phyloP scores from a whole-genome alignment of 2,113 vertebrate species.

The Upupa epops region DNA sequence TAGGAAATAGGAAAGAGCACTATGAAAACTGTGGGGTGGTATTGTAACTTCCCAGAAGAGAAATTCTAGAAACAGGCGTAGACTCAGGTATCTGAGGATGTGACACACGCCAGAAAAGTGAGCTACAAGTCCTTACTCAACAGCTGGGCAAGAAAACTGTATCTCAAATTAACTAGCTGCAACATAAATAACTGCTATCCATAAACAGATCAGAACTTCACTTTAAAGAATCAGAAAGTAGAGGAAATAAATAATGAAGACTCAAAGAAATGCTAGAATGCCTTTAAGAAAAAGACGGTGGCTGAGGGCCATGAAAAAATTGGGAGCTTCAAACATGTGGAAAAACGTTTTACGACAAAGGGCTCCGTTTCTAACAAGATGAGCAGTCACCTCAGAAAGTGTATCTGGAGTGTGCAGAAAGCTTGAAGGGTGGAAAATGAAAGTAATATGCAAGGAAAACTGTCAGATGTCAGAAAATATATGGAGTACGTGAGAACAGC shows the following conservation, averaged over 20 bases:
- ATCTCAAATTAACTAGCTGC: background rate
- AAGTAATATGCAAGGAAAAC: slow-evolving; percentile 25
- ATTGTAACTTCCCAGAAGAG: background rate
- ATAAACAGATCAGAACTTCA: background rate
- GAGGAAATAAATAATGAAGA: background rate
- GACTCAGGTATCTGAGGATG: background rate
- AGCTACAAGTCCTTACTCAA: background rate
- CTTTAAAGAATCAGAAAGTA: background rate
- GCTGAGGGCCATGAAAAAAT: background rate
- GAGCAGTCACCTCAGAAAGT: slow-evolving; percentile 17
- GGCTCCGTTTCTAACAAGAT: background rate
- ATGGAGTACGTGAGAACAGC: slow-evolving; percentile 10
- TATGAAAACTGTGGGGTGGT: background rate
- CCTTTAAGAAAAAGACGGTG: background rate
- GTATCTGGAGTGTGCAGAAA: background rate
- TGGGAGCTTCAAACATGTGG: background rate
- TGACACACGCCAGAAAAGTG: background rate
- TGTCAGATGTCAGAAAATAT: slow-evolving; percentile 36
- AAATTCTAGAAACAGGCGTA: background rate
- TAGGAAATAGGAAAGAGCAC: background rate
- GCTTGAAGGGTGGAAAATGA: background rate
- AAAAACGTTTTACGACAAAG: background rate
- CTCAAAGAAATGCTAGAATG: background rate
- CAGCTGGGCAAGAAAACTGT: background rate
- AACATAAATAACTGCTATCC: background rate